A percentile compares a stretch with the other conserved stretches of the same genome.
Evolutionary conservation across 2,797 vertebrate species (phyloP).

Genomic region (Sebastes reedi): DNA sequence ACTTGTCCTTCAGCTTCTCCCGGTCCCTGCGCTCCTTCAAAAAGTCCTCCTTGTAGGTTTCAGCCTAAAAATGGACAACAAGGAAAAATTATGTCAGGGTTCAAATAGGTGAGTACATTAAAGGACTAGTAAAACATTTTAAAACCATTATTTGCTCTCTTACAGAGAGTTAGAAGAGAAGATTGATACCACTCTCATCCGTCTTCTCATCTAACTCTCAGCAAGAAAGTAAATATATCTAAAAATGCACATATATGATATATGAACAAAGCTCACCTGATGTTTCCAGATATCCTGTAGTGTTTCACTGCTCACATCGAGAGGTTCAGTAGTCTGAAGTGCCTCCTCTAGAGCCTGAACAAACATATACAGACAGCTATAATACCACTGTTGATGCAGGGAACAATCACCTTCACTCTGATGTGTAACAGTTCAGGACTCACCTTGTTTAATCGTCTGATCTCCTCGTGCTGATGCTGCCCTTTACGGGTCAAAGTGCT

Average conservation of each 20-base stretch:
- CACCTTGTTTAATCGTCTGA: conserved; percentile 73
- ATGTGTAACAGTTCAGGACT: not conserved
- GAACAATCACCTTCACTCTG: not conserved
- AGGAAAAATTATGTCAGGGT: not conserved
- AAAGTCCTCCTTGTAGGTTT: conserved; percentile 79
- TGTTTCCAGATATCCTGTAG: conserved; percentile 70
- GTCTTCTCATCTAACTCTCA: no score
- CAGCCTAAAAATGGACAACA: conserved; percentile 44
- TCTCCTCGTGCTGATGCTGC: conserved; percentile 70
- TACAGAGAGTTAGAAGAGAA: not conserved
- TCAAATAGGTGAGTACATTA: not conserved
- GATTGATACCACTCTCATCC: no score
- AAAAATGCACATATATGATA: no score
- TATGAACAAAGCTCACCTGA: conserved; percentile 59
- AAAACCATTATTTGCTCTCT: not conserved
- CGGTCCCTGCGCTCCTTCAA: conserved; percentile 70
- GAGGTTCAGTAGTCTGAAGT: not conserved
- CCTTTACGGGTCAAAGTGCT: conserved; percentile 48
- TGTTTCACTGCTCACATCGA: conserved; percentile 12
- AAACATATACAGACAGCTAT: not conserved
- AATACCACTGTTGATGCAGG: not conserved
- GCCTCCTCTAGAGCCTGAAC: conserved; percentile 59
- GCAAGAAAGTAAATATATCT: no score
- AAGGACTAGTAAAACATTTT: not conserved
- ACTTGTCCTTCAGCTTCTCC: conserved; percentile 66